Evolutionary conservation across 2,113 vertebrate species (phyloP), one percentile per base, ranked within the genome.

Genomic region (Urocolius indicus): DNA sequence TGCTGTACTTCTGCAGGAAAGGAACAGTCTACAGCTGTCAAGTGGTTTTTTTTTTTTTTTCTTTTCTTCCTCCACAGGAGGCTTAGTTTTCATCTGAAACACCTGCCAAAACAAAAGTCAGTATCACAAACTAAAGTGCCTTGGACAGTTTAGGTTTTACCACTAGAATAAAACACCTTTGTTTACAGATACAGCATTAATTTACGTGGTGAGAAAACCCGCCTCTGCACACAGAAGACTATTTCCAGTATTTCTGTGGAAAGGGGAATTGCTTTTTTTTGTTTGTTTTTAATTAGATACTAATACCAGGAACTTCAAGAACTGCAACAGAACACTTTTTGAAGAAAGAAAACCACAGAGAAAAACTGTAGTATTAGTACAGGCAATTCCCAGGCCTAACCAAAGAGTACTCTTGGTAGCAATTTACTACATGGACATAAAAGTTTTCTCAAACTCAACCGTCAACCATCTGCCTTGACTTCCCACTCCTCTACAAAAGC

Each of bases 31-130:
- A 96, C 82, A 84, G 91, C 92, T 96, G 93, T 91, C 96, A 91
- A 75, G 93, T 96, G 90, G 88, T 62, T 90, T 93, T 90, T 81
- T 66, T 85, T 90, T 93, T 80, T 94, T 62, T 90, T 93, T 90
- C 75, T 66, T 85, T 94, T 66, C 94, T 95, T 96, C 95, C 96
- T 96, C 96, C 92, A 91, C 93, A 96, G 92, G 93, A 97, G 87
- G 94, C 68, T 94, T 96, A 93, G 93, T 77, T 96, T 94, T 95
- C 93, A 90, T 96, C 80, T 95, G 96, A 96, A 95, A 95, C 75
- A 95, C 93, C 93, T 96, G 95, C 85, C 93, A 95, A 95, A 96
- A 96, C 79, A 96, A 93, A 96, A 96, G 95, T 92, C 92, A 95
- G 94, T 59, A 96, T 81, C 94, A 96, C 95, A 93, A 90, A 95